Base-by-base conservation (phyloP, 2,888 invertebrate genomes). In the Tiliacea aurago region DNA sequence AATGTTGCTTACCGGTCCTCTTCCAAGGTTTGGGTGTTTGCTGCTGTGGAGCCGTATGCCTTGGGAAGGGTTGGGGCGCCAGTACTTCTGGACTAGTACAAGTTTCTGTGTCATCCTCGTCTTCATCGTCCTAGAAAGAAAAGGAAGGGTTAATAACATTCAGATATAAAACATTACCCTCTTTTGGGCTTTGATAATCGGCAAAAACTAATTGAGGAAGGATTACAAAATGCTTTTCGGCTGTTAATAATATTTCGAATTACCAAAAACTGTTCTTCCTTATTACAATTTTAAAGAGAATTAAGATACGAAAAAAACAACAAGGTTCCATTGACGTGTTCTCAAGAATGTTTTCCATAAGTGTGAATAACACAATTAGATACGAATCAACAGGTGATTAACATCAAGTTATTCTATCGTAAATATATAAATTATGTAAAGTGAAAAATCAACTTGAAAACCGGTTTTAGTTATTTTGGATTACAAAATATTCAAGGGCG, bases 11-110 rank as follows among this genome's bases (percentile, higher is more conserved):
- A 96, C 96, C 96, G 80, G 96, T 96, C 88, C 96, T 92, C 85
- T 96, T 96, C 96, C 96, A 96, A 73, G 96, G 96, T 89, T 96
- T 96, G 3, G 96, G 96, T 0, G 95, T 89, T 61, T 89, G 88
- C 74, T 93, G 94, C 65, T 91, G 92, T 13, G 95, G 94, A 5
- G 93, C 93, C 69, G 86, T 92, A 73, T 93, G 95, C 90, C 96
- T 91, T 41, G 96, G 96, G 90, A 94, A 95, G 0, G 96, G 96
- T 83, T 96, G 96, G 2, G 96, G 96, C 13, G 94, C 93, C 84
- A 92, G 91, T 64, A 93, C 93, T 84, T 93, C 95, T 43, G 96
- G 95, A 77, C 94, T 94, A 28, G 92, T 86, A 85, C 94, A 96
- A 70, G 94, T 93, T 86, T 96, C 96, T 73, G 95, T 95, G 83